A percentile compares a stretch with the other conserved stretches of the same genome.
Evolutionary conservation across 2,797 vertebrate species (phyloP).

Genomic region (Hylomyscus alleni): DNA sequence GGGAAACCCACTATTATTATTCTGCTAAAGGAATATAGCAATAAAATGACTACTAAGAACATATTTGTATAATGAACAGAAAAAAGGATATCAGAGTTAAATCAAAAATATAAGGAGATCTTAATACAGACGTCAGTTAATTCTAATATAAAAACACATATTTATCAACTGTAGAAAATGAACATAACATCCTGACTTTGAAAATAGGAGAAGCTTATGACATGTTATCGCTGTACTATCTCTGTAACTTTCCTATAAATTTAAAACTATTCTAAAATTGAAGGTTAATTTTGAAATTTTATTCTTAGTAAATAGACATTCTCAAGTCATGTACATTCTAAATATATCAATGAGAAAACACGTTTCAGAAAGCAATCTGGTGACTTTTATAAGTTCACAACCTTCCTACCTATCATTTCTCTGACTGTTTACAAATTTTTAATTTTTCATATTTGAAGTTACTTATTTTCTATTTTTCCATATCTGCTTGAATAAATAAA

Average conservation of each 20-base stretch:
- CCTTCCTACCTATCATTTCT: constrained; percentile 17
- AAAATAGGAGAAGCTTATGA: background rate
- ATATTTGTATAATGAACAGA: background rate
- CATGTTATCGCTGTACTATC: background rate
- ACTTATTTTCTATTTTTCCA: constrained; percentile 31
- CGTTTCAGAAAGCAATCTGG: background rate
- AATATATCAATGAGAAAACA: constrained; percentile 43
- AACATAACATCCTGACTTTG: background rate
- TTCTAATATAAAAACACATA: background rate
- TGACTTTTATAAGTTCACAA: constrained; percentile 43
- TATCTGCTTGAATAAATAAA: constrained; percentile 59
- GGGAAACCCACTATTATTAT: background rate
- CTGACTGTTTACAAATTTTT: constrained; percentile 47
- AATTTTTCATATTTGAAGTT: constrained; percentile 51
- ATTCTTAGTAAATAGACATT: background rate
- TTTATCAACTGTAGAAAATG: constrained; percentile 3
- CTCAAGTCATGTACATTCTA: background rate
- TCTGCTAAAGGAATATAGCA: background rate
- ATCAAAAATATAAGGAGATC: background rate
- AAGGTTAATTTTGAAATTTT: constrained; percentile 24
- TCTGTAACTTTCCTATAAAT: background rate
- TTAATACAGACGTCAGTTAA: constrained; percentile 5
- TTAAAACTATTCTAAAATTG: constrained; percentile 30
- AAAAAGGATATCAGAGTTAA: constrained; percentile 29
- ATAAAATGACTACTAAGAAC: background rate